Percentiles rank a stretch among this genome's conserved stretches.
Conservation (phyloP, 2,113 vertebrate species). For the Scophthalmus maximus region DNA sequence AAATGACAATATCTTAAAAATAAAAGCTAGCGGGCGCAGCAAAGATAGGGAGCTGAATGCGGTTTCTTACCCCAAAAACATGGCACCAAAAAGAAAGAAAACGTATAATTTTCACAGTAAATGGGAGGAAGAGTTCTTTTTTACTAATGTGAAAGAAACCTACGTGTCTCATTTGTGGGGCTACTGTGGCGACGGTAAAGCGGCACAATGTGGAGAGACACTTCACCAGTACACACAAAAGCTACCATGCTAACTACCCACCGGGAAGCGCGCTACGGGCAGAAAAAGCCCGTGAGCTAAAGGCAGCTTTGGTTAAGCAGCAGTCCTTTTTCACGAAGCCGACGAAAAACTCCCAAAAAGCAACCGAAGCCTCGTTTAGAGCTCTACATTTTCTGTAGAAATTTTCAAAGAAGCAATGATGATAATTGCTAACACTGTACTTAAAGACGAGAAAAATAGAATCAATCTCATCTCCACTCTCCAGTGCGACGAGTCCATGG, state of each 20-base stretch:
- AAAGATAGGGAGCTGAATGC: too few species aligned
- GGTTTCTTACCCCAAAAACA: too few species aligned
- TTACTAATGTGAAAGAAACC: constrained; percentile 9
- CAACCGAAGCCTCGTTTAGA: constrained; percentile 23
- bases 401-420: constrained; percentile 36
- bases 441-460: constrained; percentile 37
- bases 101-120: constrained; percentile 5
- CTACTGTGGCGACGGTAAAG: not conserved
- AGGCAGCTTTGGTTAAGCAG: not conserved
- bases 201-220: constrained; percentile 10
- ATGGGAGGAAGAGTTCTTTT: constrained; percentile 27
- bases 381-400: constrained; percentile 4
- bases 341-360: constrained; percentile 9
- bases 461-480: constrained; percentile 26
- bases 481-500: constrained; percentile 49
- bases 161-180: not conserved
- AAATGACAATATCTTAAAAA: too few species aligned
- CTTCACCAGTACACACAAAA: not conserved
- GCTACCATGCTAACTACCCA: not conserved
- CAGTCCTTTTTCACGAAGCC: not conserved
- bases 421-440: constrained; percentile 29
- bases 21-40: not conserved
- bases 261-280: not conserved
- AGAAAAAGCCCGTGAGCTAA: not conserved
- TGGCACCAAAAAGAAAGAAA: constrained; percentile 8